Percentiles rank a stretch among this genome's conserved stretches.
Conservation (phyloP, 30 jellyfish, hydroid and myxozoan species). For the Hydra vulgaris region DNA sequence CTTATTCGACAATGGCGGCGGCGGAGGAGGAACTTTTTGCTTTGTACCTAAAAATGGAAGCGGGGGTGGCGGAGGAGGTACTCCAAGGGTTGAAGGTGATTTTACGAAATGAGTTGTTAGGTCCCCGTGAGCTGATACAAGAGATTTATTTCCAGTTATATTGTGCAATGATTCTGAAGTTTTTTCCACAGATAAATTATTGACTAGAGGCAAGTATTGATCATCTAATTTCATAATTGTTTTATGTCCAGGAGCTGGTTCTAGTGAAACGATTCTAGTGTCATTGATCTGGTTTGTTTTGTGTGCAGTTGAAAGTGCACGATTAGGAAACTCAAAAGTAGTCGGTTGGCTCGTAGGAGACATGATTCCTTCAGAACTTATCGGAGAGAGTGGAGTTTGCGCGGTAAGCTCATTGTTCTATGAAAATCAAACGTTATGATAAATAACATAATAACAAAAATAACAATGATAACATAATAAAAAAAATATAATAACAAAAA, state of each 20-base stretch:
- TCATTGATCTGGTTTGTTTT: background rate
- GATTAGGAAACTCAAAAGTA: constrained; percentile 47
- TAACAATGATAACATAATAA: too few relatives aligned
- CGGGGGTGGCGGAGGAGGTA: constrained; percentile 45
- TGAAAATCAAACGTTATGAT: too few relatives aligned
- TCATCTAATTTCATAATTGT: background rate
- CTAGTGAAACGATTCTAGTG: background rate
- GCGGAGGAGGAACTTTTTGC: constrained; percentile 33
- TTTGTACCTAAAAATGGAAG: constrained; percentile 22
- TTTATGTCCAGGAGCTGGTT: constrained; percentile 4
- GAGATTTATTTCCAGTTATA: background rate
- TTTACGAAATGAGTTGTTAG: background rate
- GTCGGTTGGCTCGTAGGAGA: constrained; percentile 9
- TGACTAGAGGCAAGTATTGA: background rate
- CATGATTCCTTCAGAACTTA: constrained; percentile 11
- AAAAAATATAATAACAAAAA: too few relatives aligned
- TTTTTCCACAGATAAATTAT: too few relatives aligned
- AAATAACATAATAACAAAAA: too few relatives aligned
- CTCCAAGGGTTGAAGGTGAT: constrained; percentile 25
- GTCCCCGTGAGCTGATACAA: background rate
- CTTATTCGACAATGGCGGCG: constrained; percentile 33
- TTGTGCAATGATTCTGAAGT: background rate
- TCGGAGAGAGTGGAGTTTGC: constrained; percentile 28
- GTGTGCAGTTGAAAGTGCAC: constrained; percentile 28
- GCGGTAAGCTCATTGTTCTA: constrained; percentile 25